Conservation (phyloP, 2,113 vertebrate genomes). For the Argyrosomus japonicus region DNA sequence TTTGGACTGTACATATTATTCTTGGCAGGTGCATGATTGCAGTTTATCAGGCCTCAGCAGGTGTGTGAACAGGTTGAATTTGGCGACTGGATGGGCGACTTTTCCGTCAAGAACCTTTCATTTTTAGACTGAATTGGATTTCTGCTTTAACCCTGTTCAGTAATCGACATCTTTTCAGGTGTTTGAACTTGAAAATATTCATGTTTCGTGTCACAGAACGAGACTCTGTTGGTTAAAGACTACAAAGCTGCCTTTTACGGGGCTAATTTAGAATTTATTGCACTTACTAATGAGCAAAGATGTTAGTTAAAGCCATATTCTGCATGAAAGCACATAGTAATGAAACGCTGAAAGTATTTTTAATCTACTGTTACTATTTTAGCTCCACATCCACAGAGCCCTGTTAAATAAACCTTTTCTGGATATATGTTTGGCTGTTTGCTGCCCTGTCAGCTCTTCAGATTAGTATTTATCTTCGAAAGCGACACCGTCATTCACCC, state of each 20-base stretch:
- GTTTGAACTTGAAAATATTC: neutral
- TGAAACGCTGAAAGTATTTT: neutral
- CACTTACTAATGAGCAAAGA: neutral
- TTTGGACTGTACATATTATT: neutral
- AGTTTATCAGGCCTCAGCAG: constrained; percentile 36
- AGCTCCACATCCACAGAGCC: neutral
- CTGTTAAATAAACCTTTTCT: neutral
- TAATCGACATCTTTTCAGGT: neutral
- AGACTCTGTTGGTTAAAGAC: neutral
- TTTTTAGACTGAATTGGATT: constrained; percentile 1
- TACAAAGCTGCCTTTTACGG: neutral
- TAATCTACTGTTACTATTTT: neutral
- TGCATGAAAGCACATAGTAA: neutral
- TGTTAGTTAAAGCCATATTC: neutral
- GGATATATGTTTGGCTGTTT: neutral
- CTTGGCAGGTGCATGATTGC: neutral
- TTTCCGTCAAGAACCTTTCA: neutral
- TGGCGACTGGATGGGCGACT: neutral
- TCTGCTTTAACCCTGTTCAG: neutral
- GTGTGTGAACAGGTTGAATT: neutral
- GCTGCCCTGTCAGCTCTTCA: neutral
- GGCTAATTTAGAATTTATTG: neutral
- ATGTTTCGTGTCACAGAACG: neutral
- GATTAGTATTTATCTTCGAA: constrained; percentile 4
- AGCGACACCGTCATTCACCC: constrained; percentile 7